Evolutionary conservation across 53 echinoderm and acorn worm species (phyloP).

Genomic region (Arbacia lixula): DNA sequence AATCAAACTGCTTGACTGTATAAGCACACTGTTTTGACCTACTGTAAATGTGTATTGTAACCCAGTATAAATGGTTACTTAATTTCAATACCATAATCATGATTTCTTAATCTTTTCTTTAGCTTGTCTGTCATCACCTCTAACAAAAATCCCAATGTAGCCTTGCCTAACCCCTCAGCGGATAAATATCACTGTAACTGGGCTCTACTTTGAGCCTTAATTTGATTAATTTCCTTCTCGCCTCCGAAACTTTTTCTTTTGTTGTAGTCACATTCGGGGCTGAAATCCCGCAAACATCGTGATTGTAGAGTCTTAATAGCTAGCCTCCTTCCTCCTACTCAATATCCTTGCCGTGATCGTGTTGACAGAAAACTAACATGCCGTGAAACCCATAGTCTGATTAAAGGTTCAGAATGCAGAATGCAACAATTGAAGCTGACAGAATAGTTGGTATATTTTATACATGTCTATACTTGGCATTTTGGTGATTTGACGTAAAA

Average conservation of each 20-base stretch:
- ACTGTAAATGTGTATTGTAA: too few species aligned
- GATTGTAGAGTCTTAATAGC: slow-evolving; percentile 55
- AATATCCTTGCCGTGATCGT: slow-evolving; percentile 48
- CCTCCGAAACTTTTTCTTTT: slow-evolving; percentile 58
- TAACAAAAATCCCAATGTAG: slow-evolving; percentile 32
- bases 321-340: slow-evolving; percentile 54
- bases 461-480: too few species aligned
- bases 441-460: too few species aligned
- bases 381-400: slow-evolving; percentile 19
- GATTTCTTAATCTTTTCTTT: slow-evolving; percentile 3
- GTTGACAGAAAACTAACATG: slow-evolving; percentile 61
- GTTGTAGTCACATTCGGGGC: slow-evolving; percentile 53
- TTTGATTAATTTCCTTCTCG: slow-evolving; percentile 62
- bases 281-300: slow-evolving; percentile 51
- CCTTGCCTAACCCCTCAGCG: slow-evolving; percentile 50
- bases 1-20: too few species aligned
- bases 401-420: too few species aligned
- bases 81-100: too few species aligned
- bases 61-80: too few species aligned
- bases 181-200: slow-evolving; percentile 51
- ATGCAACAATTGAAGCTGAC: too few species aligned
- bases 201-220: slow-evolving; percentile 48
- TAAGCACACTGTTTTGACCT: too few species aligned
- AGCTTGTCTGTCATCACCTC: slow-evolving; percentile 36
- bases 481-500: too few species aligned